A percentile compares a stretch with the other conserved stretches of the same genome.
Evolutionary conservation across 2,888 invertebrate genomes (phyloP).

Genomic region (Noctua comes): DNA sequence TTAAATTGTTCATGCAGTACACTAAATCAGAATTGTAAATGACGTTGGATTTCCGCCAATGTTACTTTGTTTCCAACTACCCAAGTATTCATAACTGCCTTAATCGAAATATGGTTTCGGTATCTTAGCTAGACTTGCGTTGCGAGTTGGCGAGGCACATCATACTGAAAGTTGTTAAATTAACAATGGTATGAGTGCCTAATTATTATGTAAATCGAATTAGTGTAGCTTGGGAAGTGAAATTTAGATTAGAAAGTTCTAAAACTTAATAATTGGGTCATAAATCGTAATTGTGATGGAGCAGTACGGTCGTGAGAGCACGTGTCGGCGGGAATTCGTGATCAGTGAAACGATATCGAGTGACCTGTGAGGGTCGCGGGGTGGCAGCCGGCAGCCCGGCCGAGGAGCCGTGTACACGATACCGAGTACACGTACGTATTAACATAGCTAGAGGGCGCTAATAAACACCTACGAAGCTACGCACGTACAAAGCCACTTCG

Average conservation of each 20-base stretch:
- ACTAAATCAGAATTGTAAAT: constrained; percentile 85
- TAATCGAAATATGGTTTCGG: constrained; percentile 77
- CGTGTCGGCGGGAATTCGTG: constrained; percentile 81
- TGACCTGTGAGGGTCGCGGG: constrained; percentile 82
- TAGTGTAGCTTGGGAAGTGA: constrained; percentile 60
- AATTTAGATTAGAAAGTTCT: constrained; percentile 61
- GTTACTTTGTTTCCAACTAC: constrained; percentile 83
- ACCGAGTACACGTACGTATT: constrained; percentile 72
- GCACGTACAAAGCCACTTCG: constrained; percentile 87
- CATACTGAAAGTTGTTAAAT: constrained; percentile 37
- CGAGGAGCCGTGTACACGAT: constrained; percentile 57
- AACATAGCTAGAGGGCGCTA: constrained; percentile 82
- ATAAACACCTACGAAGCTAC: constrained; percentile 87
- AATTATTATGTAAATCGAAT: constrained; percentile 60
- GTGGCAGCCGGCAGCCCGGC: constrained; percentile 58
- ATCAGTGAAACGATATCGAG: constrained; percentile 81
- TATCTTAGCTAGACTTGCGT: constrained; percentile 67
- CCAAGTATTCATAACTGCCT: constrained; percentile 77
- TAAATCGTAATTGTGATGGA: constrained; percentile 69
- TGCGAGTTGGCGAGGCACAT: constrained; percentile 46
- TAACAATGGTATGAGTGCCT: constrained; percentile 34
- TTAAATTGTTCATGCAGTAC: constrained; percentile 81
- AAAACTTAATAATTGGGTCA: constrained; percentile 76
- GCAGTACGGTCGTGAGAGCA: constrained; percentile 71
- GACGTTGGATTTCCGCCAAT: constrained; percentile 86